Base-by-base conservation (phyloP, 2,888 invertebrate species). In the Drosophila leonis region DNA sequence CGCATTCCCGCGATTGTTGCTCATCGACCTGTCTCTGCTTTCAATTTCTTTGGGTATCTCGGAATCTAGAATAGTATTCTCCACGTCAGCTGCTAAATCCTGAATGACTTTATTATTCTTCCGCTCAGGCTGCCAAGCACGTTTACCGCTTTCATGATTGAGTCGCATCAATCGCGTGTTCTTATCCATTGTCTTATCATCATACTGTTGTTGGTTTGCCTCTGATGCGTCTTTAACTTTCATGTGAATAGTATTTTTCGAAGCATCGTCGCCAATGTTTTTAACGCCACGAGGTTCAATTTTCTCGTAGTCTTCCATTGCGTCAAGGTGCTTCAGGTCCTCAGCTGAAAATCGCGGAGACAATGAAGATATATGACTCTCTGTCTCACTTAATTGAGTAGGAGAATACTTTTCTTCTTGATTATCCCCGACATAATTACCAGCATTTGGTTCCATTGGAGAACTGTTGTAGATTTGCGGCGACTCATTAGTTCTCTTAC, bases 231-330 rank as follows among this genome's bases (percentile, higher is more conserved):
- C 24, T 2, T 8, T 4, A n/a, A 1, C 20, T 24, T n/a, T 24
- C n/a, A 33, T 12, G 7, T 10, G 20, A 10, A 56, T 7, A 0
- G 33, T 4, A n/a, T 24, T 33, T 55, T 31, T 2, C 29, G 29
- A n/a, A 13, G 2, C 2, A 7, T 29, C 18, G 13, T 18, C 55
- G 9, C 3, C 0, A 7, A 8, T 15, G 31, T 6, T 1, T 27
- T 12, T 0, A 2, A 8, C 3, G 1, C 12, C 12, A 1, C 1
- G 12, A 12, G 1, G 1, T 13, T 31, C 5, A 0, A 18, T 13
- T 29, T 41, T 24, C 9, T 2, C 13, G 29, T n/a, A 8, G 2
- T 39, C 6, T 2, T 31, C 20, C 9, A 15, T 4, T 20, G 5
- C 8, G 20, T 56, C 33, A 10, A 24, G 4, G 0, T 12, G 8